phyloP scores from a whole-genome alignment of 2,113 vertebrate genomes.

The Naja naja region DNA sequence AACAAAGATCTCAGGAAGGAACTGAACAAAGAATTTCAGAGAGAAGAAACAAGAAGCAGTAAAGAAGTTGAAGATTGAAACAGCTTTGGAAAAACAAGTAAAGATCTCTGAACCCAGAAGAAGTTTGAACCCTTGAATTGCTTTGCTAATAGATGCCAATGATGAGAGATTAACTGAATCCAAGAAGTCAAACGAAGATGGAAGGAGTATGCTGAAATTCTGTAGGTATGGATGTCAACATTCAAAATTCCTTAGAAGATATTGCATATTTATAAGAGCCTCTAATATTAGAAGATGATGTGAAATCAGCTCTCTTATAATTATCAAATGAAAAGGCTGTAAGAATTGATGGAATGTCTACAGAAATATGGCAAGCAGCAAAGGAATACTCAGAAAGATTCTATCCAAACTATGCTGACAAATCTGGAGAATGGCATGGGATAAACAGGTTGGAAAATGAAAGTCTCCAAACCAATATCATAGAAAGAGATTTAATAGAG shows the following conservation, averaged over 20 bases:
- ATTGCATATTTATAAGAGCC: neutral
- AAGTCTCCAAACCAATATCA: neutral
- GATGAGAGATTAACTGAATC: neutral
- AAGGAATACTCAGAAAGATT: neutral
- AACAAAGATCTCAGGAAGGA: neutral
- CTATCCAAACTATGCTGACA: neutral
- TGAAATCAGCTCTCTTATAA: neutral
- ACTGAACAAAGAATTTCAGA: neutral
- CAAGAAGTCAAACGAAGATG: neutral
- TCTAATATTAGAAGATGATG: neutral
- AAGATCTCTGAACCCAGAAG: neutral
- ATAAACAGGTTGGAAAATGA: neutral
- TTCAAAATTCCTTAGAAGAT: neutral
- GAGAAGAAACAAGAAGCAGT: neutral
- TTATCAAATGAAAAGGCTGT: neutral
- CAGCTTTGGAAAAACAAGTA: neutral
- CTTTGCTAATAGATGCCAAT: neutral
- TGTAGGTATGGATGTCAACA: neutral
- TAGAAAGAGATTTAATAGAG: neutral
- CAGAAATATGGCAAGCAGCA: neutral
- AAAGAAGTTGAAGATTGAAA: neutral
- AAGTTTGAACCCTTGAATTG: neutral
- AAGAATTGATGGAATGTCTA: neutral
- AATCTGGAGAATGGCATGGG: neutral
- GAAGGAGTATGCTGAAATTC: neutral